Evolutionary conservation across 1,140 invertebrate genomes (phyloP).

Genomic region (Polypedilum vanderplanki): DNA sequence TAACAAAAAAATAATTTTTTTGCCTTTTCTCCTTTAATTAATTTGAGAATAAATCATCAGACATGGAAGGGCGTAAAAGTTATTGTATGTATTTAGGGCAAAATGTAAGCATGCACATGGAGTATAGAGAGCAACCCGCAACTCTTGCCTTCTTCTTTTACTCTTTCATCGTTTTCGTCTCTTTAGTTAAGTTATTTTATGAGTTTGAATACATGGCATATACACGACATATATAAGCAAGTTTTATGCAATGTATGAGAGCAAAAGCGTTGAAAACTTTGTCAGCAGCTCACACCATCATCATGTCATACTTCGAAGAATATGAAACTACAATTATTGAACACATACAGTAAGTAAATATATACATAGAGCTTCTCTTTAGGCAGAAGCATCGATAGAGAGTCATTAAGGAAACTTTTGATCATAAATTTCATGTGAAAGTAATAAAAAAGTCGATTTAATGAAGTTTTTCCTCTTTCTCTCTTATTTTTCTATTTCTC

Average conservation of each 20-base stretch:
- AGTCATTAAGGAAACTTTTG: constrained; percentile 27
- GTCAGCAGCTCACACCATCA: not conserved
- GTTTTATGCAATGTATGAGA: not conserved
- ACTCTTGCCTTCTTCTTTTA: not conserved
- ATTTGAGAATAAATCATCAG: constrained; percentile 13
- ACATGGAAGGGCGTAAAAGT: not conserved
- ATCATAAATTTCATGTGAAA: constrained; percentile 24
- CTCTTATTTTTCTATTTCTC: not conserved
- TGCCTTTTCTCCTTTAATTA: not conserved
- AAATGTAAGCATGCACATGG: not conserved
- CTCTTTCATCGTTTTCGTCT: too few species aligned
- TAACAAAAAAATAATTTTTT: not conserved
- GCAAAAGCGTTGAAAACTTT: not conserved
- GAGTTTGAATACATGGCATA: too few species aligned
- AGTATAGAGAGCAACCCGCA: not conserved
- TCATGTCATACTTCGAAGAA: not conserved
- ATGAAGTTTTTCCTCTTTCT: not conserved
- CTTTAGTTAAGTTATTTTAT: too few species aligned
- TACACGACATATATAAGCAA: not conserved
- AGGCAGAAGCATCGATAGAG: constrained; percentile 16
- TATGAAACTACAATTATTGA: constrained; percentile 19
- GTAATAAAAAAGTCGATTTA: constrained; percentile 29
- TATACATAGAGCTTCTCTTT: not conserved
- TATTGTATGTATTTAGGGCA: not conserved
- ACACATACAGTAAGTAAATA: not conserved